Conservation (phyloP, 2,888 invertebrate genomes). For the Slavum lentiscoides region DNA sequence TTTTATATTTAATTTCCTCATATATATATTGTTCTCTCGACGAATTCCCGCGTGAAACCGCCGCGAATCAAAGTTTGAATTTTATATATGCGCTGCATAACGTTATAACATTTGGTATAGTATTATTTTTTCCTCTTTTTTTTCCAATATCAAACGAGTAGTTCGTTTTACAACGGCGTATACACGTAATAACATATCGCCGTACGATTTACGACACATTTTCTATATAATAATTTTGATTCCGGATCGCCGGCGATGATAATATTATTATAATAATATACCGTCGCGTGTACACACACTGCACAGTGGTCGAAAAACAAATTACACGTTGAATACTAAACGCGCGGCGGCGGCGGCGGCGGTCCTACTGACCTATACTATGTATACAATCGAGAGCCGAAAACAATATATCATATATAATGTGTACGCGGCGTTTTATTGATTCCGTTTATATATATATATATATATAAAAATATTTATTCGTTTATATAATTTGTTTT, state of each 20-base stretch:
- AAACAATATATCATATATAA: slow-evolving; percentile 27
- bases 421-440: neutral
- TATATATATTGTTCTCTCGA: too few relatives aligned
- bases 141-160: too few relatives aligned
- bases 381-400: slow-evolving; percentile 32
- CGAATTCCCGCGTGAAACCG: too few relatives aligned
- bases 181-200: too few relatives aligned
- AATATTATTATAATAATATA: neutral
- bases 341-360: slow-evolving; percentile 17
- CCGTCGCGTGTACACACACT: too few relatives aligned
- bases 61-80: too few relatives aligned
- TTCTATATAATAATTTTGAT: neutral
- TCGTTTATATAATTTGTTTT: slow-evolving; percentile 32
- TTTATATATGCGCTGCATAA: too few relatives aligned
- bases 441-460: slow-evolving; percentile 10
- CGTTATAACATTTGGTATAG: too few relatives aligned
- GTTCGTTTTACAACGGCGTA: too few relatives aligned
- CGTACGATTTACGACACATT: neutral
- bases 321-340: slow-evolving; percentile 49
- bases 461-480: too few relatives aligned
- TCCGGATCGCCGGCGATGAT: neutral
- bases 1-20: too few relatives aligned
- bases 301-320: slow-evolving; percentile 30
- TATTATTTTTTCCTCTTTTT: too few relatives aligned
- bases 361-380: slow-evolving; percentile 50